phyloP scores from a whole-genome alignment of 2,888 invertebrate species.

The Volucella inanis region DNA sequence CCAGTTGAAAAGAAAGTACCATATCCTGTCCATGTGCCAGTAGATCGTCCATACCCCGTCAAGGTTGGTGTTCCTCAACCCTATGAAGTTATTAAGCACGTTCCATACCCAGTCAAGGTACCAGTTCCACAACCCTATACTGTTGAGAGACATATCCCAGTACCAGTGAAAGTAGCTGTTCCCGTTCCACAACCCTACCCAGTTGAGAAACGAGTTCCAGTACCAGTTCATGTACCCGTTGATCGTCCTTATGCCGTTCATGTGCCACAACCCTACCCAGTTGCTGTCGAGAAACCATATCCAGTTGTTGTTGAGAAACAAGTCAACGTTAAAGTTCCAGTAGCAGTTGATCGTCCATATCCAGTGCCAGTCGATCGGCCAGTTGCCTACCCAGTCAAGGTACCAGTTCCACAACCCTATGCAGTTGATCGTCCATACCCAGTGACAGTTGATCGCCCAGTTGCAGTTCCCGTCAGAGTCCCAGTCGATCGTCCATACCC shows the following conservation, averaged over 20 bases:
- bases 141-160: constrained; percentile 85
- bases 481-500: constrained; percentile 88
- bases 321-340: constrained; percentile 87
- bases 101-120: constrained; percentile 86
- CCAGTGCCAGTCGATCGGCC: constrained; percentile 87
- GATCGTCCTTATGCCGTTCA: constrained; percentile 88
- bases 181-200: constrained; percentile 86
- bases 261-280: constrained; percentile 87
- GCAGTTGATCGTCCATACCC: constrained; percentile 86
- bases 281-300: constrained; percentile 87
- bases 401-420: constrained; percentile 86
- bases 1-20: constrained; percentile 86
- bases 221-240: constrained; percentile 86
- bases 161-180: constrained; percentile 86
- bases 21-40: constrained; percentile 85
- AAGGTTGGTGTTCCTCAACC: constrained; percentile 87
- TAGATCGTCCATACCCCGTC: constrained; percentile 88
- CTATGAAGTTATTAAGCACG: constrained; percentile 86
- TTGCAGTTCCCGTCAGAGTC: constrained; percentile 87
- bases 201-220: constrained; percentile 85
- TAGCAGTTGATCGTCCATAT: constrained; percentile 87
- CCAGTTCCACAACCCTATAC: constrained; percentile 82
- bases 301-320: constrained; percentile 85
- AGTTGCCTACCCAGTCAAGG: constrained; percentile 84
- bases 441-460: constrained; percentile 85